Percentiles rank a stretch among this genome's conserved stretches.
These are phyloP conservation scores for Drosophila nr. perissopoda DNA, from an alignment of 2,888 invertebrate species.

Conservation along the genomic window DNA sequence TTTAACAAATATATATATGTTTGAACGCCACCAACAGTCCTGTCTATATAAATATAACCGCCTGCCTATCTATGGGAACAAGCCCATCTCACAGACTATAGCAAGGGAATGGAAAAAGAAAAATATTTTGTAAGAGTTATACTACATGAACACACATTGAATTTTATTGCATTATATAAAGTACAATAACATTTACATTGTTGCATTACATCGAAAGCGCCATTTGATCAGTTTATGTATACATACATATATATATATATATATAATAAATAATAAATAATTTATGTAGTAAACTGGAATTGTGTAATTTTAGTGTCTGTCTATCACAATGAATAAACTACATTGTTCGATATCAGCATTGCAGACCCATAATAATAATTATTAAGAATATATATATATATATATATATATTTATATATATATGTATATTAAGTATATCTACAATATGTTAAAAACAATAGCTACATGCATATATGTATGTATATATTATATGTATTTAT, in stretches of 20 bases:
- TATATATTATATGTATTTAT: conserved; percentile 32
- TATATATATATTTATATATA: conserved; percentile 26
- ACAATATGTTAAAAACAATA: conserved; percentile 66
- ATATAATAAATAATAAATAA: conserved; percentile 17
- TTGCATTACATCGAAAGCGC: conserved; percentile 70
- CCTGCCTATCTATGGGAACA: not conserved
- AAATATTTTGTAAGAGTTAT: conserved; percentile 35
- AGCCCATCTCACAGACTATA: not conserved
- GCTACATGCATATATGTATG: conserved; percentile 60
- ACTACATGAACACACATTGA: conserved; percentile 73
- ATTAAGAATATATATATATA: conserved; percentile 25
- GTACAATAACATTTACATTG: conserved; percentile 71
- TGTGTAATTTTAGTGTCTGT: conserved; percentile 58
- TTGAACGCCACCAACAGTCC: not conserved
- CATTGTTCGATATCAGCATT: conserved; percentile 50
- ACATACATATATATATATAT: conserved; percentile 13
- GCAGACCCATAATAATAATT: conserved; percentile 38
- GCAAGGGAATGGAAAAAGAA: not conserved
- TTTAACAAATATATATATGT: not conserved
- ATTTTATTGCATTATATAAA: conserved; percentile 73
- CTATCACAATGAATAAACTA: conserved; percentile 75
- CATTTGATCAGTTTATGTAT: conserved; percentile 34
- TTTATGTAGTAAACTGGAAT: conserved; percentile 49
- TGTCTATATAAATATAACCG: not conserved
- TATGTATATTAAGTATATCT: conserved; percentile 32